Conservation (phyloP, 2,888 invertebrate species). For the Ochropleura leucogaster region DNA sequence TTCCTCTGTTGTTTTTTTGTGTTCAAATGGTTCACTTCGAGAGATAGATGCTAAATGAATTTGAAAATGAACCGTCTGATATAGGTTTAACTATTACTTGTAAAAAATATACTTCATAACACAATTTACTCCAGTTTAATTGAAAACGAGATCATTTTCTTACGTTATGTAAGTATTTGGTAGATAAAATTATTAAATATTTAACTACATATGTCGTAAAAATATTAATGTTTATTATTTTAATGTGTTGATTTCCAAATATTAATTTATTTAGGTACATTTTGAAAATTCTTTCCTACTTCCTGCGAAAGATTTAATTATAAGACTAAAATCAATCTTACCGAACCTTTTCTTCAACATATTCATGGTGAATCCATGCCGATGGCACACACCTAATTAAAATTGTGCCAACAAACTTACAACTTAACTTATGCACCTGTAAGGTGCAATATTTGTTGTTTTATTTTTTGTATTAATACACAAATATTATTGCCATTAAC, state of each 20-base stretch:
- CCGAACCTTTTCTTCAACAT: background rate
- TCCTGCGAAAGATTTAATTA: background rate
- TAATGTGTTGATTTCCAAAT: background rate
- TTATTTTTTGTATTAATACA: no score
- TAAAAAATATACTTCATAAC: background rate
- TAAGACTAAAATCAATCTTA: no score
- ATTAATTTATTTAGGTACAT: background rate
- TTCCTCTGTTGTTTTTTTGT: background rate
- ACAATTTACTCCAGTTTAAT: slow-evolving; percentile 20
- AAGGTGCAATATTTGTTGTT: no score
- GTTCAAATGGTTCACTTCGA: background rate
- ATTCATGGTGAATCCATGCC: background rate
- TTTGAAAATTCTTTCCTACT: background rate
- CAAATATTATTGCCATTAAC: no score
- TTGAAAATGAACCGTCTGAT: background rate
- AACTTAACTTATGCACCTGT: no score
- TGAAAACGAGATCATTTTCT: slow-evolving; percentile 32
- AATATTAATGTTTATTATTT: background rate
- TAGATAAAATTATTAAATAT: slow-evolving; percentile 5
- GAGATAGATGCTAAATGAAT: no score
- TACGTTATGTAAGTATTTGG: slow-evolving; percentile 29
- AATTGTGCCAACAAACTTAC: background rate
- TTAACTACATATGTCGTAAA: slow-evolving; percentile 23
- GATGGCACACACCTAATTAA: background rate
- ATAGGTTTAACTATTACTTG: background rate